These are phyloP conservation scores for Lasioglossum leucozonium DNA, from an alignment of 2,888 invertebrate species.

Conservation along the genomic window DNA sequence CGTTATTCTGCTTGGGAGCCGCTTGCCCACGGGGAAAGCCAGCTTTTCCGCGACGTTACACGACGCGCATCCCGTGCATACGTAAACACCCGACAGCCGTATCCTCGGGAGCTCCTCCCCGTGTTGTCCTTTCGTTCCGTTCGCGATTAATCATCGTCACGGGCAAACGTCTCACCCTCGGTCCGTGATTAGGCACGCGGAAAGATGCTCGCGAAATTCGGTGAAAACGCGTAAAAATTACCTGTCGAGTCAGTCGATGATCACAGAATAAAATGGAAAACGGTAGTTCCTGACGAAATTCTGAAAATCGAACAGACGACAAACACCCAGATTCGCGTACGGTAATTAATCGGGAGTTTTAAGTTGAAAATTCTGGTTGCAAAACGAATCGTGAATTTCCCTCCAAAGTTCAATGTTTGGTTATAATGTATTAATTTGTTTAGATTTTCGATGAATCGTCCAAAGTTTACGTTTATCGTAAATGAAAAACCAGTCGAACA, in stretches of 20 bases:
- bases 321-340: neutral
- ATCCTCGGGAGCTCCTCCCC: neutral
- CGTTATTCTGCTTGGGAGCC: neutral
- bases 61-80: conserved; percentile 8
- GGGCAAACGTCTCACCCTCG: neutral
- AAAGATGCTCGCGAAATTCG: neutral
- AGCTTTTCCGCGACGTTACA: neutral
- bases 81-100: conserved; percentile 12
- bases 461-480: no score
- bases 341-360: neutral
- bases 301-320: no score
- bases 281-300: no score
- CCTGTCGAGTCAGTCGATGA: no score
- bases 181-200: neutral
- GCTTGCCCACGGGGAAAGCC: neutral
- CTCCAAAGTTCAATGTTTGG: no score
- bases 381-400: no score
- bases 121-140: neutral
- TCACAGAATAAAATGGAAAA: no score
- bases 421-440: no score
- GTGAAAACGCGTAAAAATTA: no score
- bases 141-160: neutral
- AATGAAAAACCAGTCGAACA: neutral
- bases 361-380: neutral
- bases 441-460: no score